Base-by-base conservation (phyloP, 2,888 invertebrate species). In the Cremastinae sp. region DNA sequence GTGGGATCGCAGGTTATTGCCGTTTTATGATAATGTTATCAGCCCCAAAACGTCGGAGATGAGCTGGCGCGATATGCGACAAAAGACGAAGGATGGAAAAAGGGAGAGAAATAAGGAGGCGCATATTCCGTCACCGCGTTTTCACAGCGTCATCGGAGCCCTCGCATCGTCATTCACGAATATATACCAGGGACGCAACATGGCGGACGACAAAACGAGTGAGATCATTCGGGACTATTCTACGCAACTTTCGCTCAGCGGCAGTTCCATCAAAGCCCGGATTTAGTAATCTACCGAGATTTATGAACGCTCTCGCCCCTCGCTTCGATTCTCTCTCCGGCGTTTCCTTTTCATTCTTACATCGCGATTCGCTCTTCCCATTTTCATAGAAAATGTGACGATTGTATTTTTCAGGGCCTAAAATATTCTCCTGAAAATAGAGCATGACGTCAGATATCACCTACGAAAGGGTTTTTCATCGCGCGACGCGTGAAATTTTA, bases 1-100 rank as follows among this genome's bases (percentile, higher is more conserved):
- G 69, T 37, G 20, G 65, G 16, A 66, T 55, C 86, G 81, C 79
- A 84, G 86, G 86, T 88, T 89, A 90, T 90, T 90, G 89, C 89
- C 88, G 85, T 90, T 90, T 90, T 90, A 90, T 90, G 90, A 90
- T 90, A 90, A 90, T 90, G 90, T 90, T 90, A 90, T 90, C 90
- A 90, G 88, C 88, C 85, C 90, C 89, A 91, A 74, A 71, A 79
- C 69, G 83, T 82, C 82, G 81, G 83, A 85, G 88, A 89, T 88
- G 87, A 89, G 87, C 85, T 84, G 82, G 81, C 82, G 84, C 87
- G 88, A 88, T 88, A 87, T 81, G 74, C 83, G 83, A 78, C 82
- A 75, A 78, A 78, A 74, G 76, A 61, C 71, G 47, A 73, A 61
- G 71, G 68, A 70, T 5, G 28, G 28, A 28, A 3, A 28, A 28